Evolutionary conservation across 1,140 invertebrate genomes (phyloP), one percentile per base, ranked within the genome.

Genomic region (Drosophila novamexicana): DNA sequence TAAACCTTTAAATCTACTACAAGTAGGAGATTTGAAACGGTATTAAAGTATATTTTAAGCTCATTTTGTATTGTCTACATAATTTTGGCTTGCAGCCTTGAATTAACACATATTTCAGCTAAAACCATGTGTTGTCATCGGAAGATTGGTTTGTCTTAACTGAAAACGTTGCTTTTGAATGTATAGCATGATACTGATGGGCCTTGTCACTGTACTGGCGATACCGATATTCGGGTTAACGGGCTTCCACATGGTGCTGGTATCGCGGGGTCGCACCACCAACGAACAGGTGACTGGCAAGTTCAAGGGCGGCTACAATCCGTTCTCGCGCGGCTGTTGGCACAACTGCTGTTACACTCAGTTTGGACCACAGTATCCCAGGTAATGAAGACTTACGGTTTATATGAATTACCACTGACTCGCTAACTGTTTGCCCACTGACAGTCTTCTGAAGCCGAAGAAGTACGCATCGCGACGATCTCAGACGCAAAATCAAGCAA

Each of bases 231-330:
- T 98, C 93, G 99, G 98, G 79, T 94, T 99, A 77, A 99, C 98
- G 66, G 97, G 97, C 57, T 99, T 99, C 93, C 99, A 99, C 93
- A 96, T 99, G 93, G 96, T 99, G 77, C 94, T 99, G 67, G 98
- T 99, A 45, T 97, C 97, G 12, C 94, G 98, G 84, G 99, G 99
- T n/a, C 95, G 98, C 65, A 99, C 99, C n/a, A 99, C 99, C 65
- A 99, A 99, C 94, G 99, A 99, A 94, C 99, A 99, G 94, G 98
- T 99, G 37, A 99, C 98, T 4, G 98, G 98, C 44, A 99, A 99
- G 94, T 99, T 99, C 94, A 97, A 98, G 92, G 97, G 97, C 57
- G 98, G 98, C 29, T 98, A 97, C 92, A 99, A 99, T 95, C 98
- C 98, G 61, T 99, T 99, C 93, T 98, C 97, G 6, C 94, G 96